These are phyloP conservation scores for Portevinia maculata DNA, from an alignment of 2,888 invertebrate genomes.

Conservation along the genomic window DNA sequence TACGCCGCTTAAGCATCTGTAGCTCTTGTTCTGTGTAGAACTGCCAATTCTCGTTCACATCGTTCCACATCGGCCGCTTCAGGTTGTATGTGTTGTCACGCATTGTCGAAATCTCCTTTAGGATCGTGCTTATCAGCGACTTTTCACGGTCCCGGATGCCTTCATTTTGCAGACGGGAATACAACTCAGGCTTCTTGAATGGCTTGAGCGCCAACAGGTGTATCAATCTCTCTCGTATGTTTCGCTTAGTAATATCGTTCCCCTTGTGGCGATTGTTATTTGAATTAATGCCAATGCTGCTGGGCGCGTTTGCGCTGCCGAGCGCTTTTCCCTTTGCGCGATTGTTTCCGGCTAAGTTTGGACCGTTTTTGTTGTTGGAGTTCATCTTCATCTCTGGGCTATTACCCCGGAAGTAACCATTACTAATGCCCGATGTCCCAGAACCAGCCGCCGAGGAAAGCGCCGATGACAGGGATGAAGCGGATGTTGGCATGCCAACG, in stretches of 20 bases:
- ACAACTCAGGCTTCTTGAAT: constrained; percentile 96
- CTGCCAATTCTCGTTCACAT: constrained; percentile 97
- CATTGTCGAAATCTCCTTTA: constrained; percentile 91
- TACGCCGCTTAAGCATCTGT: constrained; percentile 93
- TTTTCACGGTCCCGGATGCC: constrained; percentile 93
- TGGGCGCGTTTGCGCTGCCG: constrained; percentile 34
- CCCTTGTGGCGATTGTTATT: constrained; percentile 76
- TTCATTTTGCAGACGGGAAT: constrained; percentile 91
- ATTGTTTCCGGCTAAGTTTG: constrained; percentile 63
- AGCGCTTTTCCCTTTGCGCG: constrained; percentile 49
- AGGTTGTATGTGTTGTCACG: constrained; percentile 95
- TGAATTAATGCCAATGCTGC: constrained; percentile 42
- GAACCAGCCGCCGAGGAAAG: constrained; percentile 77
- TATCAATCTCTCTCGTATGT: constrained; percentile 93
- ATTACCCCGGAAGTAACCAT: constrained; percentile 76
- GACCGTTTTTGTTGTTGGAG: constrained; percentile 49
- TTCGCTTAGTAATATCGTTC: constrained; percentile 83
- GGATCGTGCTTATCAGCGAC: constrained; percentile 88
- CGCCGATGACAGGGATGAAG: constrained; percentile 80
- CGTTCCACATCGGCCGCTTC: constrained; percentile 94
- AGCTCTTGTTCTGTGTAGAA: constrained; percentile 95
- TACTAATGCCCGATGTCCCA: constrained; percentile 79
- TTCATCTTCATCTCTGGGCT: constrained; percentile 70
- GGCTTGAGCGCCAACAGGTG: constrained; percentile 96
- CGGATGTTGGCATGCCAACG: constrained; percentile 75